A percentile compares a stretch with the other conserved stretches of the same genome.
These are phyloP conservation scores for Aplidium turbinatum DNA, from an alignment of 23 tunicate species.

Conservation along the genomic window DNA sequence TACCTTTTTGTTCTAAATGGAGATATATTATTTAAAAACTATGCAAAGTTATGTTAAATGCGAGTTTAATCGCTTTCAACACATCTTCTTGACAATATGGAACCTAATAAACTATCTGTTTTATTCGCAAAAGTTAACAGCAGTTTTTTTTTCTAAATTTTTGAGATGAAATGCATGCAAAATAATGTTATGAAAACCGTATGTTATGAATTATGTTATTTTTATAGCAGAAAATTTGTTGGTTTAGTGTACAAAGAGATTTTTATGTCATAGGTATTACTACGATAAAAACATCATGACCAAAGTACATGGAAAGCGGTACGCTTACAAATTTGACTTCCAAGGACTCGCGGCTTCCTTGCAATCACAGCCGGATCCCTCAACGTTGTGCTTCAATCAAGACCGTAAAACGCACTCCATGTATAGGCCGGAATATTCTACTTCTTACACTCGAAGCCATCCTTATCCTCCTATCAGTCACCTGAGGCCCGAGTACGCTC, in stretches of 20 bases:
- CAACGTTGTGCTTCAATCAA: conserved; percentile 42
- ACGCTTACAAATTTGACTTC: conserved; percentile 99
- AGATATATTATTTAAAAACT: no score
- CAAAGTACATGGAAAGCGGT: conserved; percentile 98
- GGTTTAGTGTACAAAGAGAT: no score
- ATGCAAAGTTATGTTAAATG: no score
- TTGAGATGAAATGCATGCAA: no score
- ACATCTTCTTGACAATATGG: not conserved
- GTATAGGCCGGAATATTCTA: conserved; percentile 56
- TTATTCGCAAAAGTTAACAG: no score
- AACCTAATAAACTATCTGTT: no score
- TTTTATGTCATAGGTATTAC: conserved; percentile 80
- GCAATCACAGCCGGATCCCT: conserved; percentile 90
- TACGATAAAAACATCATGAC: conserved; percentile 99
- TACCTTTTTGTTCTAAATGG: no score
- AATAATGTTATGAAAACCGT: no score
- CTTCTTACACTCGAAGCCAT: conserved; percentile 43
- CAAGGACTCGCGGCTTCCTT: conserved; percentile 95
- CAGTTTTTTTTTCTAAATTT: no score
- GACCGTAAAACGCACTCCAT: conserved; percentile 63
- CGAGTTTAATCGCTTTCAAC: not conserved
- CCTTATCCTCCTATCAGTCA: conserved; percentile 61
- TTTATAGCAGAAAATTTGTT: no score
- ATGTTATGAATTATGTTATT: no score
- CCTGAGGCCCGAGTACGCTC: conserved; percentile 36